phyloP scores from a whole-genome alignment of 2,797 vertebrate genomes.

The Schizothorax lantsangensis region DNA sequence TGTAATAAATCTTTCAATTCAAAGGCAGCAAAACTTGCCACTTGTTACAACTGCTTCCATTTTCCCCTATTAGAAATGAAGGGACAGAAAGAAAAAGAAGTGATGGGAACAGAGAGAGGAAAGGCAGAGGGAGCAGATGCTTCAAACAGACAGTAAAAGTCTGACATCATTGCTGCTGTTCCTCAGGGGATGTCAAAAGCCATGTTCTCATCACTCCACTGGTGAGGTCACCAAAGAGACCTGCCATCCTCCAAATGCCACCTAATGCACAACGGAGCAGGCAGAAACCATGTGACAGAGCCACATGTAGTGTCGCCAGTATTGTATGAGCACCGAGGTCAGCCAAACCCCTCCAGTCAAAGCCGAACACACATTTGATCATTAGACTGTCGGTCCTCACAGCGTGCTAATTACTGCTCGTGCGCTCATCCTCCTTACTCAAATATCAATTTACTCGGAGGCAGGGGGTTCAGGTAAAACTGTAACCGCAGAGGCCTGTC shows the following conservation, averaged over 20 bases:
- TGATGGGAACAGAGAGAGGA: background rate
- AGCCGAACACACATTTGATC: constrained; percentile 1
- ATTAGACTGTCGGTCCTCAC: background rate
- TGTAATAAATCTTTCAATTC: background rate
- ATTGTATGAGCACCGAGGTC: constrained; percentile 5
- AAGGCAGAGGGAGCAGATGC: constrained; percentile 10
- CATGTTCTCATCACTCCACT: constrained; percentile 16
- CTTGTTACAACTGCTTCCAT: background rate
- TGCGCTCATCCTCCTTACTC: constrained; percentile 1
- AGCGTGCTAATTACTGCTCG: constrained; percentile 23
- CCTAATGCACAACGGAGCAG: background rate
- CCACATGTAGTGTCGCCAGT: constrained; percentile 20
- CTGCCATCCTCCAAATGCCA: background rate
- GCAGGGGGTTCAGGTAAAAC: constrained; percentile 31
- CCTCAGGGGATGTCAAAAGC: constrained; percentile 28
- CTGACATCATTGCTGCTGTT: constrained; percentile 40
- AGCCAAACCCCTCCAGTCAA: constrained; percentile 12
- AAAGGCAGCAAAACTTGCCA: background rate
- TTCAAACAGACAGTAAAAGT: constrained; percentile 28
- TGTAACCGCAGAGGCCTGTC: constrained; percentile 7
- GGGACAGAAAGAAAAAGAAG: constrained; percentile 6
- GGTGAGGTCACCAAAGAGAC: constrained; percentile 25
- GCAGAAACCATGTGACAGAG: background rate
- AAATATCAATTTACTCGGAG: constrained; percentile 17
- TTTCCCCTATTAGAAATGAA: background rate